phyloP scores from a whole-genome alignment of 2,797 vertebrate species.

The Perodicticus potto region DNA sequence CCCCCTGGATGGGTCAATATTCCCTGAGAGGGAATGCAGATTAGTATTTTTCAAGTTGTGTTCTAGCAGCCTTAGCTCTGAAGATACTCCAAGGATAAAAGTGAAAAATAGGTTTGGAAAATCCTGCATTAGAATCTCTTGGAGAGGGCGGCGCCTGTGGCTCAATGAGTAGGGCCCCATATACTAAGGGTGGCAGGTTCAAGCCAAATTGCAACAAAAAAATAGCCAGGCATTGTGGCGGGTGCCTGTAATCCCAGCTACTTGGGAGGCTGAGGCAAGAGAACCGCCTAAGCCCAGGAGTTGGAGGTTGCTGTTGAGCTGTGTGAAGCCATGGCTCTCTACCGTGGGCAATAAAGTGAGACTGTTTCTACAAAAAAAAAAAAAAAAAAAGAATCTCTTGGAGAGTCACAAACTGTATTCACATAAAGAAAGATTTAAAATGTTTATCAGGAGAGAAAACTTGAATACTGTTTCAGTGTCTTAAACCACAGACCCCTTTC shows the following conservation, averaged over 20 bases:
- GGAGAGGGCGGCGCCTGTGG: neutral
- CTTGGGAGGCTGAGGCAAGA: no score
- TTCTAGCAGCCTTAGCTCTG: neutral
- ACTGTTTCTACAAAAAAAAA: no score
- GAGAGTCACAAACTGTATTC: neutral
- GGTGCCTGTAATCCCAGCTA: no score
- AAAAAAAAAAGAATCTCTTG: neutral
- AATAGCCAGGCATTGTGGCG: no score
- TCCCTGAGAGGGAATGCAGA: neutral
- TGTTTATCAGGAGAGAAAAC: neutral
- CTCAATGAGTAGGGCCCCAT: no score
- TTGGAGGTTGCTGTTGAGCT: no score
- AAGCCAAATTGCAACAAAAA: no score
- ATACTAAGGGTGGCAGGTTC: no score
- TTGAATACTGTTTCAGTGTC: neutral
- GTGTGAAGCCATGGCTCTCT: no score
- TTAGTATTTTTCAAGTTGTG: neutral
- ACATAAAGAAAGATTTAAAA: neutral
- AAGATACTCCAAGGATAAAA: constrained; percentile 1
- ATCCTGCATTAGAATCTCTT: neutral
- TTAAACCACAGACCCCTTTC: neutral
- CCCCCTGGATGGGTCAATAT: neutral
- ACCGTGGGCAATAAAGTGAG: no score
- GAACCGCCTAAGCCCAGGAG: no score
- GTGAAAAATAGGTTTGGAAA: neutral